Evolutionary conservation across 1,140 invertebrate species (phyloP).

Genomic region (Cotesia typhae): DNA sequence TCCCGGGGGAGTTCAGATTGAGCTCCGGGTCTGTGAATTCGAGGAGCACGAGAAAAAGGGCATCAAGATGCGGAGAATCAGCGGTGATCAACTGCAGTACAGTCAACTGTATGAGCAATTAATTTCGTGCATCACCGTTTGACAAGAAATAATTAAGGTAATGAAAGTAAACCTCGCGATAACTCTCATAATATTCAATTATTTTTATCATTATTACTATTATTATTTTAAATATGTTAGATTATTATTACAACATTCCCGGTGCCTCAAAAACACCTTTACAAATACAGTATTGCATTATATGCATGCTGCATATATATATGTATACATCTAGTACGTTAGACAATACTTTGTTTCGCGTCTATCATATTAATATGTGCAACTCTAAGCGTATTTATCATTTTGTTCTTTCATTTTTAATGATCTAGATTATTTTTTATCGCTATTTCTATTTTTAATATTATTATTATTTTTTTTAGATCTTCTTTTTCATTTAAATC

Average conservation of each 20-base stretch:
- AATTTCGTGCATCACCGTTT: conserved; percentile 86
- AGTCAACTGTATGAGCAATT: conserved; percentile 90
- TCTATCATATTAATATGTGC: conserved; percentile 48
- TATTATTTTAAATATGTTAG: conserved; percentile 40
- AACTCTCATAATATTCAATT: conserved; percentile 30
- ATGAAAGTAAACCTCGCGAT: conserved; percentile 31
- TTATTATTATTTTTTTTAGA: neutral
- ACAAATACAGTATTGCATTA: conserved; percentile 56
- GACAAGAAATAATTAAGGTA: conserved; percentile 60
- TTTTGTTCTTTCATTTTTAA: conserved; percentile 1
- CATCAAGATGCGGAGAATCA: conserved; percentile 88
- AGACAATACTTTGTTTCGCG: conserved; percentile 42
- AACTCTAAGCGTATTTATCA: conserved; percentile 38
- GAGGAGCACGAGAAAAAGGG: conserved; percentile 81
- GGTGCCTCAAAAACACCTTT: conserved; percentile 51
- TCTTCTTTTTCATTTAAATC: neutral
- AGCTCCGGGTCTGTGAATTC: conserved; percentile 82
- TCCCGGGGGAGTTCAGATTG: conserved; percentile 87
- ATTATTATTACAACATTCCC: conserved; percentile 59
- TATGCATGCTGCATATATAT: conserved; percentile 48
- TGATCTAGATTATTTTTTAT: neutral
- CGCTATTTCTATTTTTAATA: too few species aligned
- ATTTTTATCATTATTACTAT: conserved; percentile 40
- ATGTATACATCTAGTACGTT: conserved; percentile 46
- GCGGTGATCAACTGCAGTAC: conserved; percentile 90